phyloP scores from a whole-genome alignment of 2,797 vertebrate genomes.

The Trematomus bernacchii region DNA sequence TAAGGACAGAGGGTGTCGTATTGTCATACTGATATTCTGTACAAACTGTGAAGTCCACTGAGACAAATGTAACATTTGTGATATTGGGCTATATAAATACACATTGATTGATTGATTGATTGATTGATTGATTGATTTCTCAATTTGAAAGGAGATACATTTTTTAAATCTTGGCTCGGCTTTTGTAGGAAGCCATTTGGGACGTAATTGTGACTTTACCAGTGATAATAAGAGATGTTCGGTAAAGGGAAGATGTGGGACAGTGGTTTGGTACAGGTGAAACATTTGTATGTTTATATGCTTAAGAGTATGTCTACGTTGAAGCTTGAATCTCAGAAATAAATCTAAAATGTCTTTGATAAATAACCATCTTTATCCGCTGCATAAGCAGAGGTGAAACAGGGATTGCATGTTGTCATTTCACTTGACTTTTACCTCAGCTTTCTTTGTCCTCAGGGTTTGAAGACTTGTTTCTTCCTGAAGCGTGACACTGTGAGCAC shows the following conservation, averaged over 20 bases:
- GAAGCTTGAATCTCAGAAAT: neutral
- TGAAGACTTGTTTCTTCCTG: neutral
- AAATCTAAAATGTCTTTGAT: neutral
- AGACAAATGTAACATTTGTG: too few species aligned
- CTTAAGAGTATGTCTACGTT: neutral
- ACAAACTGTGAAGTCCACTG: too few species aligned
- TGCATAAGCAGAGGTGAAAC: neutral
- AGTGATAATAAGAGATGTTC: neutral
- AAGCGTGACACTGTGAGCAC: conserved; percentile 1
- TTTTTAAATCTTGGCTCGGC: neutral
- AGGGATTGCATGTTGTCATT: neutral
- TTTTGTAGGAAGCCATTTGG: neutral
- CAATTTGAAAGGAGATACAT: too few species aligned
- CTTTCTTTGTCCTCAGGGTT: neutral
- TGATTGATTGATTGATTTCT: too few species aligned
- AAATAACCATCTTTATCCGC: neutral
- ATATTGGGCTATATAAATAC: too few species aligned
- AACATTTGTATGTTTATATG: neutral
- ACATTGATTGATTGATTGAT: too few species aligned
- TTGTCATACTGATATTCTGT: too few species aligned
- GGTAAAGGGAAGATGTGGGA: neutral
- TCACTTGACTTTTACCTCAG: neutral
- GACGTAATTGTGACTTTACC: neutral
- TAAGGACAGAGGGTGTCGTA: too few species aligned
- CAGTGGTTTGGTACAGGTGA: neutral